Conservation (phyloP, 2,888 invertebrate genomes). For the Adineta ricciae region DNA sequence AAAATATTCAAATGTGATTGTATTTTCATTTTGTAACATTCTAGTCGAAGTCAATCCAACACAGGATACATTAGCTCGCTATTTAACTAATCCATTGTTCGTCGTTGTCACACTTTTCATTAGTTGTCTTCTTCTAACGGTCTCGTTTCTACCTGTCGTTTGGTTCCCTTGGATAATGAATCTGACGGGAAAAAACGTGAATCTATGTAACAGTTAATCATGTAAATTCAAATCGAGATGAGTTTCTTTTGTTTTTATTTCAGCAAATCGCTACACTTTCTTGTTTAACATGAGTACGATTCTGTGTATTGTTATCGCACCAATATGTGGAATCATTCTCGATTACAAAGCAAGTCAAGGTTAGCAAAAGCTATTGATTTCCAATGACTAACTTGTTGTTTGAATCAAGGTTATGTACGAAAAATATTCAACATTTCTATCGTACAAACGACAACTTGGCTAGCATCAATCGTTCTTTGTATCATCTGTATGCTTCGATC, state of each 20-base stretch:
- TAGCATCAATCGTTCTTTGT: neutral
- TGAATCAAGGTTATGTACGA: neutral
- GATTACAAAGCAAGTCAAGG: neutral
- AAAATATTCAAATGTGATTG: neutral
- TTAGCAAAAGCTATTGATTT: neutral
- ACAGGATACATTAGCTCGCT: neutral
- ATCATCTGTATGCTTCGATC: neutral
- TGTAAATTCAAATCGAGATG: neutral
- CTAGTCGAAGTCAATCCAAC: neutral
- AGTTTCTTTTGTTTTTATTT: neutral
- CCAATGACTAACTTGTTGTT: neutral
- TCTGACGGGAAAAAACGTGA: neutral
- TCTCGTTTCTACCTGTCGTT: neutral
- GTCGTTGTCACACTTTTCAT: neutral
- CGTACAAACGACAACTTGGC: neutral
- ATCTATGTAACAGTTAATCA: neutral
- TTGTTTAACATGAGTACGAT: neutral
- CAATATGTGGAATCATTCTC: neutral
- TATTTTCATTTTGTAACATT: neutral
- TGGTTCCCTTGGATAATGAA: conserved; percentile 9
- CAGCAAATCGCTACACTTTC: neutral
- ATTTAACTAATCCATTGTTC: neutral
- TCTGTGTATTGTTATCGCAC: neutral
- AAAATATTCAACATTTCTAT: neutral
- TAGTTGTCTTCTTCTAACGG: neutral